These are phyloP conservation scores for Glandiceps talaboti DNA, from an alignment of 53 echinoderm and acorn worm genomes.

Conservation along the genomic window DNA sequence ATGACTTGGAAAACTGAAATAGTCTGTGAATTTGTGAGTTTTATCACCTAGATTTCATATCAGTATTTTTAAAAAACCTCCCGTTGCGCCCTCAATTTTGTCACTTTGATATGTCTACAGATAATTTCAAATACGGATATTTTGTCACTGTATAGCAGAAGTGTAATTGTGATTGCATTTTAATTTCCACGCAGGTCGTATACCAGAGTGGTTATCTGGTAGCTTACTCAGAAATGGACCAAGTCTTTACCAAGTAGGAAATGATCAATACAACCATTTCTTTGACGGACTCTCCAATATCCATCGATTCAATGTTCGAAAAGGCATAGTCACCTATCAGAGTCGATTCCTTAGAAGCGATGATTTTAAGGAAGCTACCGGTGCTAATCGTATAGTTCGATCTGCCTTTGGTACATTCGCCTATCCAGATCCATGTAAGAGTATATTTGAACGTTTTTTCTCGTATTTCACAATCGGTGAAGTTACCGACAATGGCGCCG, in stretches of 20 bases:
- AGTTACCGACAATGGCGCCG: constrained; percentile 61
- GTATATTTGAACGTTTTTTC: constrained; percentile 46
- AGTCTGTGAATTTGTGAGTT: no score
- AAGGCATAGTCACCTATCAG: not conserved
- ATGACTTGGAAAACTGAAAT: no score
- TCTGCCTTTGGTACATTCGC: constrained; percentile 47
- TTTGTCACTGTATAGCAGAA: no score
- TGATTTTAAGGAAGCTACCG: constrained; percentile 34
- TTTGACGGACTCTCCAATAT: not conserved
- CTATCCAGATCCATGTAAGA: constrained; percentile 80
- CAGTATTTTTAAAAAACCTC: no score
- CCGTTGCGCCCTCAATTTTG: no score
- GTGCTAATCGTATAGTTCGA: constrained; percentile 49
- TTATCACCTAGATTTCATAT: no score
- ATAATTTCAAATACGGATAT: no score
- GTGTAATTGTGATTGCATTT: no score
- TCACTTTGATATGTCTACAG: no score
- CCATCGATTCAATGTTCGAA: not conserved
- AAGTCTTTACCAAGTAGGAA: not conserved
- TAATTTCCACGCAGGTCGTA: not conserved
- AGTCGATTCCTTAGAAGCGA: constrained; percentile 21
- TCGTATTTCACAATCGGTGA: constrained; percentile 26
- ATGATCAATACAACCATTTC: not conserved
- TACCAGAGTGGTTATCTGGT: not conserved
- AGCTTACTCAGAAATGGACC: not conserved